These are phyloP conservation scores for Chelonia mydas DNA, from an alignment of 2,797 vertebrate genomes.

Conservation along the genomic window DNA sequence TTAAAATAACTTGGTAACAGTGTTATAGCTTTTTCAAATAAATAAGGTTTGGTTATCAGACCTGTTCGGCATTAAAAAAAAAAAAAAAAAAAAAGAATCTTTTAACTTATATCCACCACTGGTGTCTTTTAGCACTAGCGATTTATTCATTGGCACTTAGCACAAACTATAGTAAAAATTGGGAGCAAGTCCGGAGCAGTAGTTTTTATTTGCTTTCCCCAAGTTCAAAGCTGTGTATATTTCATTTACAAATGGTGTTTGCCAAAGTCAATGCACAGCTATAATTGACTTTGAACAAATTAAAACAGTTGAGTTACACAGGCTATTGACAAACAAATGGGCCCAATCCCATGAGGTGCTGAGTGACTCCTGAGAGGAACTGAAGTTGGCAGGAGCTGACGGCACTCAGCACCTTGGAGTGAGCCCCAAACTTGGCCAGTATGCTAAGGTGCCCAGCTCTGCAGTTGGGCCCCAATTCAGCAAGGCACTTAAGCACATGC, in stretches of 20 bases:
- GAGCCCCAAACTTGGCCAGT: neutral
- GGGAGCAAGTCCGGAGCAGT: neutral
- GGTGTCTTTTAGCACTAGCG: neutral
- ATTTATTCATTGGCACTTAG: rapidly evolving
- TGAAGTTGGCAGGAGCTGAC: neutral
- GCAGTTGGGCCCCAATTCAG: neutral
- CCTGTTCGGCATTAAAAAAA: neutral
- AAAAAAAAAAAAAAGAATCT: neutral
- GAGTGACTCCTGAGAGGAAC: neutral
- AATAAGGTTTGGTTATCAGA: neutral
- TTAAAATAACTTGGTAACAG: neutral
- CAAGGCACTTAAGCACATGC: neutral
- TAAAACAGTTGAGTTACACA: neutral
- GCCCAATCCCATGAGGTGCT: neutral
- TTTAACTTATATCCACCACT: neutral
- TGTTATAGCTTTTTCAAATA: neutral
- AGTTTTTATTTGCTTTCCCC: neutral
- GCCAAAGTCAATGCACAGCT: neutral
- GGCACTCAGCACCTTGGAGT: neutral
- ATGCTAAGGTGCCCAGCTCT: neutral
- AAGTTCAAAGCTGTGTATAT: neutral
- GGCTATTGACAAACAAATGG: neutral
- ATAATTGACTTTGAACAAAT: neutral
- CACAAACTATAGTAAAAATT: neutral
- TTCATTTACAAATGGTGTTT: neutral